These are phyloP conservation scores for Anthoptus insignis DNA, from an alignment of 2,888 invertebrate species.

Conservation along the genomic window DNA sequence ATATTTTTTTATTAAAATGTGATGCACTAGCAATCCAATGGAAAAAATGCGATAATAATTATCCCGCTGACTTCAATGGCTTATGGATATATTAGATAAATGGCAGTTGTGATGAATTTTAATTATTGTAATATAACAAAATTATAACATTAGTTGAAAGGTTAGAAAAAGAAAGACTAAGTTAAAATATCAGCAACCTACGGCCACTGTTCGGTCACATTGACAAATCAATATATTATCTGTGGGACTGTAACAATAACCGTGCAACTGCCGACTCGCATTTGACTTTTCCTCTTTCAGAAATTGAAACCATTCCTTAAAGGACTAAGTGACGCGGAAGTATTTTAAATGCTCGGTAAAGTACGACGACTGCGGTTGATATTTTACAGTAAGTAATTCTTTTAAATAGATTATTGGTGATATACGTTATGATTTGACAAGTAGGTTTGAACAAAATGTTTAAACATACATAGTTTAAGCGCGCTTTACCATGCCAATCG, in stretches of 20 bases:
- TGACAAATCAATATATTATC: not conserved
- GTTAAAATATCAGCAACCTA: not conserved
- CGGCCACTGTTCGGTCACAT: not conserved
- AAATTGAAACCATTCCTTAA: conserved; percentile 51
- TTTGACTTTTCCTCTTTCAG: conserved; percentile 54
- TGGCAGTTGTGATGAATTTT: too few species aligned
- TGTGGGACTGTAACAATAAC: conserved; percentile 40
- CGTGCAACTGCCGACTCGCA: conserved; percentile 49
- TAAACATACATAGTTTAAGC: too few species aligned
- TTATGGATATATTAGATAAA: too few species aligned
- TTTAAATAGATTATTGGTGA: conserved; percentile 37
- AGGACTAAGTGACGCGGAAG: conserved; percentile 52
- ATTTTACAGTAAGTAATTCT: conserved; percentile 49
- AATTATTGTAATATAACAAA: too few species aligned
- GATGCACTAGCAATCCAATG: too few species aligned
- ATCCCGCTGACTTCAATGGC: too few species aligned
- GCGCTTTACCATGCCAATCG: too few species aligned
- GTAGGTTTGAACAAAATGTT: not conserved
- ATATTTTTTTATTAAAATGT: too few species aligned
- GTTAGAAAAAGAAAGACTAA: too few species aligned
- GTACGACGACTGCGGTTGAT: conserved; percentile 28
- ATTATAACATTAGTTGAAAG: too few species aligned
- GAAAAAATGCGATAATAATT: too few species aligned
- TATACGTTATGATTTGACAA: conserved; percentile 2
- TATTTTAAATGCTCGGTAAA: conserved; percentile 44